Evolutionary conservation across 2,113 vertebrate species (phyloP).

Genomic region (Centropus bengalensis): DNA sequence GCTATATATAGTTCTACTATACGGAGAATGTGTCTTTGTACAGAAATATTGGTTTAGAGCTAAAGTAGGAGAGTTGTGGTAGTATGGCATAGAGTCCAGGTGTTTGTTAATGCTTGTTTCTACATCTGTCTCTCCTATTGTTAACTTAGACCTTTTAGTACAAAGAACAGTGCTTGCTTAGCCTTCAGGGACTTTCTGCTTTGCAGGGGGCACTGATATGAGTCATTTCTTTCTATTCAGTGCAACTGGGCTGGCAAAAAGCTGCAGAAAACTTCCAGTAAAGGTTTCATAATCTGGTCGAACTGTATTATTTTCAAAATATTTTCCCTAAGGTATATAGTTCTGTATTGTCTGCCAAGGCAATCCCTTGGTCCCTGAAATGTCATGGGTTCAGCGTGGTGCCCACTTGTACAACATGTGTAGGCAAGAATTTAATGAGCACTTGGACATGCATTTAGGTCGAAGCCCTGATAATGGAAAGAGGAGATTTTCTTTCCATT

Average conservation of each 20-base stretch:
- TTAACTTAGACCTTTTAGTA: neutral
- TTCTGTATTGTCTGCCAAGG: neutral
- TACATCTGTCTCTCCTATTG: neutral
- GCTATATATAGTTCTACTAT: neutral
- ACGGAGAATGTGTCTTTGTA: neutral
- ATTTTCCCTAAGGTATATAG: neutral
- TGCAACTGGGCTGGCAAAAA: neutral
- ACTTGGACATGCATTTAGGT: neutral
- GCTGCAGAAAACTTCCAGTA: neutral
- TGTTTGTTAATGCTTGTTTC: neutral
- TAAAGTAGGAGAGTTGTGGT: neutral
- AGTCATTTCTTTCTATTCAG: neutral
- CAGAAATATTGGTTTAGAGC: neutral
- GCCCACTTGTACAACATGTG: neutral
- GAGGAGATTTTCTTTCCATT: neutral
- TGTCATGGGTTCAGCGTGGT: neutral
- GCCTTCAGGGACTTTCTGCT: neutral
- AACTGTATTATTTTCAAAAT: neutral
- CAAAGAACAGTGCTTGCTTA: neutral
- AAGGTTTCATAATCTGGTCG: neutral
- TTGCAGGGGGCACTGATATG: accelerated
- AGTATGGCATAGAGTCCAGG: neutral
- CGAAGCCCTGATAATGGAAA: neutral
- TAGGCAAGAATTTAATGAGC: neutral
- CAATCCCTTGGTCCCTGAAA: neutral